These are phyloP conservation scores for Tachystola acroxantha DNA, from an alignment of 2,888 invertebrate genomes.

Conservation along the genomic window DNA sequence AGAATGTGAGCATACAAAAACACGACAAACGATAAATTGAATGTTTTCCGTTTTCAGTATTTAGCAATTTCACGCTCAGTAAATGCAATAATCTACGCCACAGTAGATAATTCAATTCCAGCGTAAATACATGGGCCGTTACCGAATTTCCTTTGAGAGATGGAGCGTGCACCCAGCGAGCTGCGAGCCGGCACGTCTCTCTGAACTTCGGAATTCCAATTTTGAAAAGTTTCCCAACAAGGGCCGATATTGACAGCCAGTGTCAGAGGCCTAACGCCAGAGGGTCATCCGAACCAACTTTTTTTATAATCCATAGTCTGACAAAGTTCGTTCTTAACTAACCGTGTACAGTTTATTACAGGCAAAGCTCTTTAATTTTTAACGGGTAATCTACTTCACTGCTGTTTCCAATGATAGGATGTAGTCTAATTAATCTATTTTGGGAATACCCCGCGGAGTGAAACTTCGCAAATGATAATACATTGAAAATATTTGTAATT, in stretches of 20 bases:
- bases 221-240: slow-evolving; percentile 75
- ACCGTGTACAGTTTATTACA: no score
- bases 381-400: not conserved
- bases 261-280: slow-evolving; percentile 58
- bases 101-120: slow-evolving; percentile 69
- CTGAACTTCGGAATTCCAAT: slow-evolving; percentile 76
- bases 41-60: slow-evolving; percentile 42
- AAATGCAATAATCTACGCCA: slow-evolving; percentile 66
- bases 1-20: slow-evolving; percentile 7
- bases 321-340: no score
- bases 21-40: slow-evolving; percentile 21
- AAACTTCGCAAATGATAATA: no score
- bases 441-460: no score
- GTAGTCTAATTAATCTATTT: no score
- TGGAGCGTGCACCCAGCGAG: slow-evolving; percentile 55
- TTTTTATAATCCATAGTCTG: slow-evolving; percentile 5
- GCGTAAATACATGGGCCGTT: slow-evolving; percentile 67
- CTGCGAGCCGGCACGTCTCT: slow-evolving; percentile 67
- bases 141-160: slow-evolving; percentile 75
- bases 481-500: no score
- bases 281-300: slow-evolving; percentile 40
- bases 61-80: slow-evolving; percentile 63
- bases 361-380: no score
- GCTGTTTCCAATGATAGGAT: not conserved
- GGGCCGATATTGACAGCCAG: slow-evolving; percentile 70